Evolutionary conservation across 1,140 invertebrate species (phyloP), one percentile per base, ranked within the genome.

Genomic region (Cydia splendana): DNA sequence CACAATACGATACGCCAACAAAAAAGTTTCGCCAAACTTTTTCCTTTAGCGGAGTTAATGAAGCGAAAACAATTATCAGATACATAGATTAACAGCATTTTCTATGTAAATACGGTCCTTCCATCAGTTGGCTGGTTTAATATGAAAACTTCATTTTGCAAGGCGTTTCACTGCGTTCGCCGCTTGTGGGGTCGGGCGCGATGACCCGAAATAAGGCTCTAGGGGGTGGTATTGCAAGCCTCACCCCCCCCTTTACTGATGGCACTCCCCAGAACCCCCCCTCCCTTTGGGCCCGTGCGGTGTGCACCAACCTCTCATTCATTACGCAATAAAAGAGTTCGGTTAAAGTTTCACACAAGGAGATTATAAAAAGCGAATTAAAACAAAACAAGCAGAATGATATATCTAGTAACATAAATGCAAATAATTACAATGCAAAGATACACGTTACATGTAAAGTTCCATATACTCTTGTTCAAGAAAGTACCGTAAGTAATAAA

Each of bases 241-340:
- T 79, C 77, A 34, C 79, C 78, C 73, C 76, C 76, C 74, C 77
- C 67, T 75, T 73, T n/a, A 77, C 65, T 51, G 65, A 75, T 48
- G 75, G n/a, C 45, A 65, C 53, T 65, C 75, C 62, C 18, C 82
- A 80, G 67, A 15, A 34, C 65, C 77, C 75, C 77, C 75, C 75
- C 74, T 38, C 67, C 67, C 67, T 38, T 38, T 71, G 67, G 67
- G 67, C 67, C 34, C 67, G 77, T 69, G 77, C 79, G 74, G 77
- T 81, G 86, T 81, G 81, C 84, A 85, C 81, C 87, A 85, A 88
- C 87, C 88, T 88, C 87, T 86, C 86, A 88, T 87, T 89, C 86
- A 91, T 91, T 91, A 91, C 86, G 88, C 89, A 91, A 91, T 91
- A 90, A 90, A 88, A 90, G 84, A 86, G 83, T 87, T 82, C 85